Evolutionary conservation across 2,888 invertebrate species (phyloP).

Genomic region (Tipula lateralis): DNA sequence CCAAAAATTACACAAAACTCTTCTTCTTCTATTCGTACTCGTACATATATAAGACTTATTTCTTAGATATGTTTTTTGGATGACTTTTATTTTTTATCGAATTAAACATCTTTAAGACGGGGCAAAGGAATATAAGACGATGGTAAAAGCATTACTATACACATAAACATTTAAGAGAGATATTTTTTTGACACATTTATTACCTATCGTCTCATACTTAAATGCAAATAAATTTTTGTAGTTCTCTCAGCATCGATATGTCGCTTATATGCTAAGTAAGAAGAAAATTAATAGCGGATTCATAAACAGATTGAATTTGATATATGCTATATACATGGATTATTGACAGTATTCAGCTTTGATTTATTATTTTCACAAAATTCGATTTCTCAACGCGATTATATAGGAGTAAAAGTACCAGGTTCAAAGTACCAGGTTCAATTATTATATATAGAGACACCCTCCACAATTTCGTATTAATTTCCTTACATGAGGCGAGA

Average conservation of each 20-base stretch:
- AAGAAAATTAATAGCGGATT: slow-evolving; percentile 19
- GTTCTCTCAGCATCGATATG: neutral
- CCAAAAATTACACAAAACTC: neutral
- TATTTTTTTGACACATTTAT: slow-evolving; percentile 24
- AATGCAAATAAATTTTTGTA: neutral
- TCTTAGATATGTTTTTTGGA: neutral
- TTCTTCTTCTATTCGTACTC: too few relatives aligned
- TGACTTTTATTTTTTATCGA: neutral
- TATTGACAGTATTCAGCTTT: neutral
- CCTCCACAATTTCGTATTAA: too few relatives aligned
- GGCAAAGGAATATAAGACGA: neutral
- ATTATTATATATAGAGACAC: too few relatives aligned
- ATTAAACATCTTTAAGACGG: neutral
- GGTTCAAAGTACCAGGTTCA: too few relatives aligned
- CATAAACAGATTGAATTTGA: neutral
- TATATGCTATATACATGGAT: neutral
- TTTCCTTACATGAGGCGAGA: too few relatives aligned
- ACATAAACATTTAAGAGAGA: neutral
- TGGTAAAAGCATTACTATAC: neutral
- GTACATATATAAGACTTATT: neutral
- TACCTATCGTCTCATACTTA: slow-evolving; percentile 24
- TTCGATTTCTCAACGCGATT: neutral
- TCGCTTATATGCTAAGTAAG: neutral
- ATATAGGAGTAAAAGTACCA: too few relatives aligned
- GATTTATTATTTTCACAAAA: slow-evolving; percentile 4